Percentiles rank a stretch among this genome's conserved stretches.
These are phyloP conservation scores for Ancistrus triradiatus DNA, from an alignment of 2,113 vertebrate genomes.

Conservation along the genomic window DNA sequence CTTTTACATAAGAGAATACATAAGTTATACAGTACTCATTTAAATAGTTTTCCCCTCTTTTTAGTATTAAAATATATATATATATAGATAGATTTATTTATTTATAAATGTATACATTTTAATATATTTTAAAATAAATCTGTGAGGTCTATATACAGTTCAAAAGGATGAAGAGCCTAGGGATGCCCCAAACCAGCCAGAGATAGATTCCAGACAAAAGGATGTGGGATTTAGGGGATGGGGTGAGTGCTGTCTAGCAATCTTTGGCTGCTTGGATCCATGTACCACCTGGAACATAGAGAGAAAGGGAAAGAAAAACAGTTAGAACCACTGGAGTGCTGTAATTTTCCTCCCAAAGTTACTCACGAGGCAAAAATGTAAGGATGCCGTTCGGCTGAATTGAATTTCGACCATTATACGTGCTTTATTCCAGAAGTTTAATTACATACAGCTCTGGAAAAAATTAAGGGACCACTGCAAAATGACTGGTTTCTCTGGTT, in stretches of 20 bases:
- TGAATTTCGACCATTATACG: no score
- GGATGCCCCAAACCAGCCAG: conserved; percentile 50
- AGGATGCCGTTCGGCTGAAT: no score
- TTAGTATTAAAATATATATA: conserved; percentile 83
- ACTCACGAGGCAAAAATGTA: no score
- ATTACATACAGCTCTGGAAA: no score
- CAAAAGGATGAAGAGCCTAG: conserved; percentile 45
- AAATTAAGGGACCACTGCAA: no score
- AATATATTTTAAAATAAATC: conserved; percentile 69
- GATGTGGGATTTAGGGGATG: conserved; percentile 4
- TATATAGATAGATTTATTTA: conserved; percentile 52
- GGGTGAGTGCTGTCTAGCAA: conserved; percentile 59
- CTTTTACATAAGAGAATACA: conserved; percentile 74
- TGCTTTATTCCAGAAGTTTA: no score
- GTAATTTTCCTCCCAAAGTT: not conserved
- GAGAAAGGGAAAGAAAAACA: conserved; percentile 12
- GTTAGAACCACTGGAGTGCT: conserved; percentile 21
- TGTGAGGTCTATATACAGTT: conserved; percentile 67
- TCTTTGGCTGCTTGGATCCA: conserved; percentile 69
- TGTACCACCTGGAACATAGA: conserved; percentile 60
- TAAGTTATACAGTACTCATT: conserved; percentile 79
- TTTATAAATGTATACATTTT: conserved; percentile 70
- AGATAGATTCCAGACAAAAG: conserved; percentile 44
- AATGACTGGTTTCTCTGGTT: no score
- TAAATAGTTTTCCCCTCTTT: conserved; percentile 78